Base-by-base conservation (phyloP, 1,140 invertebrate genomes). In the Hycleus phaleratus region DNA sequence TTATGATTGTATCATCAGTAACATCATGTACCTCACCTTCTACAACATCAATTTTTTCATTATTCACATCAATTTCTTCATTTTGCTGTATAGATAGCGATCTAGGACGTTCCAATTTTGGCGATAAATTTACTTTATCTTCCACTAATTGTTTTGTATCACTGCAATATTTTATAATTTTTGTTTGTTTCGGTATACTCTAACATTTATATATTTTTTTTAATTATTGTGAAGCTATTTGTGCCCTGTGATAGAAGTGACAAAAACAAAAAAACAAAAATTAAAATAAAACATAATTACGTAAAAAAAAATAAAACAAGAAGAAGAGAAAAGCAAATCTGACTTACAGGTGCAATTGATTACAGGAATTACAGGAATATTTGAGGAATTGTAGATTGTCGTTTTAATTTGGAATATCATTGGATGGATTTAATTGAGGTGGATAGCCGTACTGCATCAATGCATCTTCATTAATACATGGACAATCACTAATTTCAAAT, bases 51-150 rank as follows among this genome's bases (percentile, higher is more conserved):
- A 49, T 67, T 55, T 61, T 69, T 64, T 38, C 40, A 62, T 18
- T 66, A 62, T 44, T 72, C 7, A 4, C 4, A 32, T 32, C 32
- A 61, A 47, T 24, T 56, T 65, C 71, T 12, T 75, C 73, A 47
- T 71, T 73, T 5, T 70, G 72, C 49, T 75, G 74, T 56, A 81
- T 69, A 32, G 75, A 76, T 25, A 80, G 61, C 4, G 78, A 79
- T 51, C 74, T 75, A 8, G 78, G 78, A 49, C 79, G 76, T 68
- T 79, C 76, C 39, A 74, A 56, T 68, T 77, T 79, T 40, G 73
- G 56, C 6, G 68, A 62, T 46, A 24, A 39, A 25, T 45, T 32
- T 32, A 46, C n/a, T 49, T 54, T 51, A 45, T 61, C 59, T 42
- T 56, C 58, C 11, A 49, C 11, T 32, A 26, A 24, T 54, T 42